Evolutionary conservation across 2,888 invertebrate genomes (phyloP).

Genomic region (Nomada ferruginata): DNA sequence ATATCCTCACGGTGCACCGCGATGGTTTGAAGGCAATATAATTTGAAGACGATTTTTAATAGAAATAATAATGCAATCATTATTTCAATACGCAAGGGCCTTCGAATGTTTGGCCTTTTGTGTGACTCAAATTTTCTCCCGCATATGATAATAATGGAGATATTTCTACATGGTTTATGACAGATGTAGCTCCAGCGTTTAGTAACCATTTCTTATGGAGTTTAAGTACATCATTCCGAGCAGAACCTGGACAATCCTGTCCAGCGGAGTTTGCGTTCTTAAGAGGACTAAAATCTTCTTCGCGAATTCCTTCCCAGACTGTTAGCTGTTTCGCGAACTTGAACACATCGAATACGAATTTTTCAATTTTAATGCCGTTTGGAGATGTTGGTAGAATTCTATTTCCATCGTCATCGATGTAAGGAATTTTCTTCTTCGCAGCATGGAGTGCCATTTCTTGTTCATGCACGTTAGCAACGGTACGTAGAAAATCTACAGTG

Average conservation of each 20-base stretch:
- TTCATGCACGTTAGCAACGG: slow-evolving; percentile 90
- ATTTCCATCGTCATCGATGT: slow-evolving; percentile 89
- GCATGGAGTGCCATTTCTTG: slow-evolving; percentile 94
- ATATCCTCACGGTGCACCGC: not conserved
- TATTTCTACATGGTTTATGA: slow-evolving; percentile 91
- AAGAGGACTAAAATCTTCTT: slow-evolving; percentile 97
- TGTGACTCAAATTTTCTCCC: slow-evolving; percentile 92
- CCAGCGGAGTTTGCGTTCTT: slow-evolving; percentile 96
- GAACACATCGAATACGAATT: slow-evolving; percentile 99
- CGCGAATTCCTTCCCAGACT: slow-evolving; percentile 95
- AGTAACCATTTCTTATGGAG: slow-evolving; percentile 92
- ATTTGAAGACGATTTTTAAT: not conserved
- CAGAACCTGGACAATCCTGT: slow-evolving; percentile 96
- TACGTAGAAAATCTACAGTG: slow-evolving; percentile 92
- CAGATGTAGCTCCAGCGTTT: slow-evolving; percentile 92
- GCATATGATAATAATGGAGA: slow-evolving; percentile 95
- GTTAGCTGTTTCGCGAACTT: slow-evolving; percentile 96
- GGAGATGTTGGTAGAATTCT: slow-evolving; percentile 91
- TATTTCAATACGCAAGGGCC: slow-evolving; percentile 85
- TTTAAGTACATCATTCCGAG: slow-evolving; percentile 90
- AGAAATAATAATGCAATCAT: not conserved
- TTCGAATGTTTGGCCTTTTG: slow-evolving; percentile 88
- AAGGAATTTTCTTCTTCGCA: slow-evolving; percentile 98
- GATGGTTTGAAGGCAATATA: not conserved
- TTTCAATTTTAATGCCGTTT: slow-evolving; percentile 99